A percentile compares a stretch with the other conserved stretches of the same genome.
phyloP scores from a whole-genome alignment of 1,140 invertebrate species.

The Aphaenogaster floridana region DNA sequence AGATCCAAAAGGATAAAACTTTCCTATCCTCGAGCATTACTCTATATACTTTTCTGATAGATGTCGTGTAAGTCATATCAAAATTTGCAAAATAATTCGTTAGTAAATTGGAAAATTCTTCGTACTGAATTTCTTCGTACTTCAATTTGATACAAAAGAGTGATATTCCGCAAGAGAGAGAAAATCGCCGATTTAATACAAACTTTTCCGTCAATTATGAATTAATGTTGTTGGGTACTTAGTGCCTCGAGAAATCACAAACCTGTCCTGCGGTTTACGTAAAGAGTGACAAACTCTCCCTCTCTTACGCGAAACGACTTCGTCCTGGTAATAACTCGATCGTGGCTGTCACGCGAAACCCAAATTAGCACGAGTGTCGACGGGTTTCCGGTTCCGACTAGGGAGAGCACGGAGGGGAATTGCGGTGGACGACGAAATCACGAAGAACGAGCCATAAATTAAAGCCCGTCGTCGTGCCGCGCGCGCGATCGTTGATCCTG shows the following conservation, averaged over 20 bases:
- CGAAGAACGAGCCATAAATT: constrained; percentile 80
- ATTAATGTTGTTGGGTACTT: constrained; percentile 36
- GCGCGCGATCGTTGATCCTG: constrained; percentile 75
- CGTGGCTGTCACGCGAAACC: constrained; percentile 77
- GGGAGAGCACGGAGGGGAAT: constrained; percentile 63
- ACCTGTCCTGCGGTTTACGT: constrained; percentile 40
- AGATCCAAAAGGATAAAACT: constrained; percentile 35
- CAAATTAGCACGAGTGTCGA: constrained; percentile 76
- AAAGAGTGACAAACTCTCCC: constrained; percentile 64
- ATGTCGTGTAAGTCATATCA: neutral
- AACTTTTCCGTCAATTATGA: constrained; percentile 54
- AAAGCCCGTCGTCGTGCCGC: constrained; percentile 70
- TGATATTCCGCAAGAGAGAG: constrained; percentile 4
- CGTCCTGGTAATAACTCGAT: constrained; percentile 76
- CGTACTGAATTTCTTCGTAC: too few relatives aligned
- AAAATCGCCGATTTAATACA: constrained; percentile 33
- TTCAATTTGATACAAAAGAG: neutral
- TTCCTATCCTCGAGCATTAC: neutral
- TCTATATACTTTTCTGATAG: neutral
- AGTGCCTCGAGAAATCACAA: constrained; percentile 35
- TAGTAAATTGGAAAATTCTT: neutral
- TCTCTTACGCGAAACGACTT: constrained; percentile 42
- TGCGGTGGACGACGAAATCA: constrained; percentile 75
- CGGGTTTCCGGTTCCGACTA: constrained; percentile 76
- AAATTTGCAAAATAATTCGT: constrained; percentile 24